Evolutionary conservation across 2,797 vertebrate species (phyloP).

Genomic region (Menidia menidia): DNA sequence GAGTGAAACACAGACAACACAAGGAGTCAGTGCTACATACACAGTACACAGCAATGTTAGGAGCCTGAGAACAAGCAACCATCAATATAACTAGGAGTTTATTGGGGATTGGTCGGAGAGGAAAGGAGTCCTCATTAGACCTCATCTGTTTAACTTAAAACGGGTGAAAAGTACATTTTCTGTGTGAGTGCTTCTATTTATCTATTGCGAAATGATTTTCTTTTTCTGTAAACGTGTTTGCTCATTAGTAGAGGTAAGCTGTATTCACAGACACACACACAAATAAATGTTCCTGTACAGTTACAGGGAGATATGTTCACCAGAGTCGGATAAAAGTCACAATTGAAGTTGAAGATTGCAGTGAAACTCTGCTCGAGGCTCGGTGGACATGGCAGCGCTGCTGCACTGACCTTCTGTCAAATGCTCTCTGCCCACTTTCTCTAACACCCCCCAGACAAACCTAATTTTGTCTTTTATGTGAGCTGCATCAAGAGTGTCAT

Average conservation of each 20-base stretch:
- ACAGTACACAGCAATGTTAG: too few species aligned
- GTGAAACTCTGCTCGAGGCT: slow-evolving; percentile 49
- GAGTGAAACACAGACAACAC: slow-evolving; percentile 33
- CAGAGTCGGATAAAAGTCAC: slow-evolving; percentile 44
- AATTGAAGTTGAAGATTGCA: slow-evolving; percentile 46
- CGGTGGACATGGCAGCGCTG: slow-evolving; percentile 39
- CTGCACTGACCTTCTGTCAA: slow-evolving; percentile 60
- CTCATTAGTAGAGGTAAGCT: neutral
- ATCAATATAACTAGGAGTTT: too few species aligned
- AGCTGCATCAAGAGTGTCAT: slow-evolving; percentile 48
- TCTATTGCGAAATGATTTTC: too few species aligned
- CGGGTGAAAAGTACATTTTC: neutral
- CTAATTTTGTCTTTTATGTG: slow-evolving; percentile 58
- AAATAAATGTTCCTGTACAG: neutral
- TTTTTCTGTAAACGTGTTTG: neutral
- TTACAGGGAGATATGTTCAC: slow-evolving; percentile 33
- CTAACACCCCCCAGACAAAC: slow-evolving; percentile 55
- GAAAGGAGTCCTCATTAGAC: too few species aligned
- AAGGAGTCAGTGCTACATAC: slow-evolving; percentile 27
- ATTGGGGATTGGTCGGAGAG: too few species aligned
- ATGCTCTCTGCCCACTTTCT: slow-evolving; percentile 45
- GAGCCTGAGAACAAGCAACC: too few species aligned
- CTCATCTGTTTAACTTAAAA: neutral
- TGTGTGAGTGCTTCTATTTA: neutral
- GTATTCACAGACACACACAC: neutral